Evolutionary conservation across 1,140 invertebrate genomes (phyloP).

Genomic region (Zaprionus davidi): DNA sequence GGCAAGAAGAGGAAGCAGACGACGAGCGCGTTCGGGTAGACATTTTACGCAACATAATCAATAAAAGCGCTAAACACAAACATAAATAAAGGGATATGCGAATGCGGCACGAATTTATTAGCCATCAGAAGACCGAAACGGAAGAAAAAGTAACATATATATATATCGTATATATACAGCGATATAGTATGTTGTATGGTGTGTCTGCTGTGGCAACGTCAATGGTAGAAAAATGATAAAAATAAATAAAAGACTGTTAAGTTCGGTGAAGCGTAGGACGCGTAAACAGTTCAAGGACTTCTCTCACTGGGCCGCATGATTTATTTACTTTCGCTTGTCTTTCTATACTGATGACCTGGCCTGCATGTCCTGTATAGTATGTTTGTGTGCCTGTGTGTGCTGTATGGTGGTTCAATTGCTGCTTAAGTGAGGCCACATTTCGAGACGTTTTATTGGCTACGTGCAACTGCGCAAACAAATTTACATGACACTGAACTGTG

Average conservation of each 20-base stretch:
- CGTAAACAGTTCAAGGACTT: slow-evolving; percentile 75
- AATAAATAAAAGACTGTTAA: slow-evolving; percentile 63
- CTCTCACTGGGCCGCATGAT: slow-evolving; percentile 55
- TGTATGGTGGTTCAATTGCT: slow-evolving; percentile 52
- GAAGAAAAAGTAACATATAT: slow-evolving; percentile 36
- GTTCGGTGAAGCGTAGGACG: slow-evolving; percentile 48
- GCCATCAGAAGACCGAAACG: slow-evolving; percentile 53
- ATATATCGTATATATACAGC: slow-evolving; percentile 1
- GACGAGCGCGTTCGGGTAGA: background rate
- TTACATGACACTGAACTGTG: slow-evolving; percentile 80
- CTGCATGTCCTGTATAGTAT: background rate
- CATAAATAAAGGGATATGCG: slow-evolving; percentile 69
- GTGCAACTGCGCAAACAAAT: slow-evolving; percentile 80
- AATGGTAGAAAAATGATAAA: slow-evolving; percentile 61
- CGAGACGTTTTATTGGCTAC: slow-evolving; percentile 75
- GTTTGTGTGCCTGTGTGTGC: slow-evolving; percentile 14
- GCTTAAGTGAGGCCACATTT: slow-evolving; percentile 58
- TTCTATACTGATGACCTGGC: slow-evolving; percentile 51
- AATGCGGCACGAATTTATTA: slow-evolving; percentile 59
- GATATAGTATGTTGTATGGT: background rate
- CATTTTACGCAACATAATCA: slow-evolving; percentile 61
- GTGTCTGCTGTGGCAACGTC: slow-evolving; percentile 11
- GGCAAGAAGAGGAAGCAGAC: background rate
- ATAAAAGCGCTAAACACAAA: slow-evolving; percentile 71
- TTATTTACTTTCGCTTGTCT: slow-evolving; percentile 77